Evolutionary conservation across 2,113 vertebrate species (phyloP).

Genomic region (Ctenodactylus gundi): DNA sequence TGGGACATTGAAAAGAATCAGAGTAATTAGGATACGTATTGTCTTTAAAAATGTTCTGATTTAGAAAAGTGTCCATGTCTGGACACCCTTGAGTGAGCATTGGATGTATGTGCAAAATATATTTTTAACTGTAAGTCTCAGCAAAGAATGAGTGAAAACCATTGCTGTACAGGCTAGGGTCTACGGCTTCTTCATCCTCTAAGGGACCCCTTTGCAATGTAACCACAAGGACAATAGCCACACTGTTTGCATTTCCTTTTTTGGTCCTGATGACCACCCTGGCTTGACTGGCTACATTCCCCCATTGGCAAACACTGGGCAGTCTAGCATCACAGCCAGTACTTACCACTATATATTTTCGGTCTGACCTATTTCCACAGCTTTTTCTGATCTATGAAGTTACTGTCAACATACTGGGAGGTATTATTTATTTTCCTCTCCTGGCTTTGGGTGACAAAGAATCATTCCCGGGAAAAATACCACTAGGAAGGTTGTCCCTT

Average conservation of each 20-base stretch:
- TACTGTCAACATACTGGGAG: constrained; percentile 69
- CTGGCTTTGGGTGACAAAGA: constrained; percentile 72
- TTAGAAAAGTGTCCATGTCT: background rate
- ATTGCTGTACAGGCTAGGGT: background rate
- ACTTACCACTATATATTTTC: constrained; percentile 71
- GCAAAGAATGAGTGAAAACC: background rate
- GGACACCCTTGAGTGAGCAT: background rate
- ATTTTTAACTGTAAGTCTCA: background rate
- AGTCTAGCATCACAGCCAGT: constrained; percentile 44
- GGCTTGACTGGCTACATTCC: background rate
- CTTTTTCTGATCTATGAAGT: constrained; percentile 66
- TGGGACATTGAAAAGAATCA: background rate
- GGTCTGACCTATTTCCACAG: constrained; percentile 70
- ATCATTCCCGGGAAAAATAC: constrained; percentile 1
- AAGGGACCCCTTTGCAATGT: constrained; percentile 2
- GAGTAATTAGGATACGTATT: background rate
- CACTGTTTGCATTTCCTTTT: constrained; percentile 67
- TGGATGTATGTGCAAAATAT: background rate
- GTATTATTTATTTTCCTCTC: constrained; percentile 69
- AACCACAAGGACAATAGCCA: constrained; percentile 39
- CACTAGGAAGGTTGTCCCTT: background rate
- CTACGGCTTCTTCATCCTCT: constrained; percentile 28
- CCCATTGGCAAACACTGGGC: constrained; percentile 44
- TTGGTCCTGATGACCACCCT: constrained; percentile 50
- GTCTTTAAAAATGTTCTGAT: background rate